Base-by-base conservation (phyloP, 2,797 vertebrate species). In the Sylvilagus floridanus region DNA sequence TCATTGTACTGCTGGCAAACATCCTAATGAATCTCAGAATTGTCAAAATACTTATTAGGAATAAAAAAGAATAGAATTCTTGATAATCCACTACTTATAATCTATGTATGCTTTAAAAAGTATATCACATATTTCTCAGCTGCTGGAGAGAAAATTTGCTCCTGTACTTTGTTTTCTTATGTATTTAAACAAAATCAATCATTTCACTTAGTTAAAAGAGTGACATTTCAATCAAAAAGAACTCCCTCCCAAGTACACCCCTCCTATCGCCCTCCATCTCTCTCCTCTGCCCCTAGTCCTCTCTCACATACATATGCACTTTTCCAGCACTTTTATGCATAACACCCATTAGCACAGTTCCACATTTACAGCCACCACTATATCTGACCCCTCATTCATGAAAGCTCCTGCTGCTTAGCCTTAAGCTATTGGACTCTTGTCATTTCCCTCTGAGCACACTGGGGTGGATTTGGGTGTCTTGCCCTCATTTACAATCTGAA, bases 401-500 rank as follows among this genome's bases (percentile, higher is more conserved):
- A 98, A 98, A 98, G 95, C 97, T 97, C 79, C 97, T 96, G 75
- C 97, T 97, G 96, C 95, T 97, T 96, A 95, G 92, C 97, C 96
- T 97, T 96, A 97, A 98, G 98, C 97, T 98, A 97, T 96, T 97
- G 97, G 98, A 96, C 94, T 97, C 97, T 97, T 98, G 97, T 98
- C 97, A 98, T 98, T 98, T 98, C 97, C 97, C 97, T 98, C 97
- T 94, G 97, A 98, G 97, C 97, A 98, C 97, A 95, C 97, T 97
- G 97, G 95, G 98, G 97, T 98, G 95, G 98, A 98, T 98, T 98
- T 78, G 98, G 98, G 98, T 98, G 98, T 98, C 98, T 98, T 98
- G 97, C 98, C 98, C 98, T 98, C 98, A 97, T 98, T 98, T 98
- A 97, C 98, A 98, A 98, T 98, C 98, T 98, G 98, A 98, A 98